phyloP scores from a whole-genome alignment of 2,113 vertebrate species.

The Egretta garzetta region DNA sequence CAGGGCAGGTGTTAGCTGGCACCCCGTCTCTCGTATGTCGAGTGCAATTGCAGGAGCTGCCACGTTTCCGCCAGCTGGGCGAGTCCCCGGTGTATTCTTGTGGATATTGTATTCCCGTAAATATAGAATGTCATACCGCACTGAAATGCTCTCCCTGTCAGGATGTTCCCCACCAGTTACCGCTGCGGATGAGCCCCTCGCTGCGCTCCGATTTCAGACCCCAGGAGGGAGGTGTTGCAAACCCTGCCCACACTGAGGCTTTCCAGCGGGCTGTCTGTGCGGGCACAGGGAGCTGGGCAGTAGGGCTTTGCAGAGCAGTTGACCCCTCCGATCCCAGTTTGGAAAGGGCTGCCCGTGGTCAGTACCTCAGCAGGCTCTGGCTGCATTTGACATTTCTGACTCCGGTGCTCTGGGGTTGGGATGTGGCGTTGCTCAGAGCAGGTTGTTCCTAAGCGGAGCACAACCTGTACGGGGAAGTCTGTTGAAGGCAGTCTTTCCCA shows the following conservation, averaged over 20 bases:
- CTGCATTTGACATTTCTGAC: not conserved
- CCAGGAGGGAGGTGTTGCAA: not conserved
- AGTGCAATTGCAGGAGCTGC: not conserved
- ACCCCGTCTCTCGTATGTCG: not conserved
- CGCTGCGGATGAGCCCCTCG: not conserved
- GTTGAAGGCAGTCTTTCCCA: not conserved
- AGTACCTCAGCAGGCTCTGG: not conserved
- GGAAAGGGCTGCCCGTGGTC: not conserved
- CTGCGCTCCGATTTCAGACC: not conserved
- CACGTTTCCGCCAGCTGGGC: not conserved
- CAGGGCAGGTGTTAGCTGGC: constrained; percentile 28
- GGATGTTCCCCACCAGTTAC: not conserved
- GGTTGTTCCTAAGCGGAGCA: not conserved
- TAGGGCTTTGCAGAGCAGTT: not conserved
- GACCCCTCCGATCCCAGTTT: not conserved
- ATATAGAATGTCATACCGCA: not conserved
- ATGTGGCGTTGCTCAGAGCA: not conserved
- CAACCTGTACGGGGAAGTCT: not conserved
- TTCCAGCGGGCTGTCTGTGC: accelerated
- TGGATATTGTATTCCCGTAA: not conserved
- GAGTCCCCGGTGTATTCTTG: not conserved
- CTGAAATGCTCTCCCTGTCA: not conserved
- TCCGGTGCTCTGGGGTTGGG: not conserved
- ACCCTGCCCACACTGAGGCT: accelerated
- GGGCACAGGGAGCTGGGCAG: accelerated